phyloP scores from a whole-genome alignment of 2,888 invertebrate species.

The Cybosia mesomella region DNA sequence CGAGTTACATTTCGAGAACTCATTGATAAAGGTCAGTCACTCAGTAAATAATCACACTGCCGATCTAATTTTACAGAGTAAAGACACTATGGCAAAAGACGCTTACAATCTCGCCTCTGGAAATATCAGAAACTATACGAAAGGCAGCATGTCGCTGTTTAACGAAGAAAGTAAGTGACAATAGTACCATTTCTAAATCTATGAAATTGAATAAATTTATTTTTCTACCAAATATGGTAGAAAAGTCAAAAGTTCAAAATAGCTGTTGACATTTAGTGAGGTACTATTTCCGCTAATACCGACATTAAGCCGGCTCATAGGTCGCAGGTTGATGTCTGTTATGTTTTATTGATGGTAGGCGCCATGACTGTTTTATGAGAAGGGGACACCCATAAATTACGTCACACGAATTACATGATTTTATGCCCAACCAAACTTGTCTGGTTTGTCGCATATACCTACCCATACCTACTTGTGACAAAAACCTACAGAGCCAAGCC shows the following conservation, averaged over 20 bases:
- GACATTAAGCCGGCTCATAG: slow-evolving; percentile 4
- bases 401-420: background rate
- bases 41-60: background rate
- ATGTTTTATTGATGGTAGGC: background rate
- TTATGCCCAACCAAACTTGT: background rate
- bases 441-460: background rate
- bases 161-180: background rate
- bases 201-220: background rate
- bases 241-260: slow-evolving; percentile 27
- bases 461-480: too few relatives aligned
- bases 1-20: too few relatives aligned
- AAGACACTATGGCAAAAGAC: too few relatives aligned
- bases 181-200: background rate
- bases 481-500: too few relatives aligned
- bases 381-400: background rate
- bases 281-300: slow-evolving; percentile 8
- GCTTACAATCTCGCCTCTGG: too few relatives aligned
- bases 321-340: slow-evolving; percentile 3
- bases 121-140: too few relatives aligned
- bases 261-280: slow-evolving; percentile 31
- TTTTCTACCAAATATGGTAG: background rate
- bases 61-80: background rate
- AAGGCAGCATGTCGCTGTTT: background rate
- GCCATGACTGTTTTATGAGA: background rate
- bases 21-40: too few relatives aligned